These are phyloP conservation scores for Drosophila formosana DNA, from an alignment of 2,888 invertebrate genomes.

Conservation along the genomic window DNA sequence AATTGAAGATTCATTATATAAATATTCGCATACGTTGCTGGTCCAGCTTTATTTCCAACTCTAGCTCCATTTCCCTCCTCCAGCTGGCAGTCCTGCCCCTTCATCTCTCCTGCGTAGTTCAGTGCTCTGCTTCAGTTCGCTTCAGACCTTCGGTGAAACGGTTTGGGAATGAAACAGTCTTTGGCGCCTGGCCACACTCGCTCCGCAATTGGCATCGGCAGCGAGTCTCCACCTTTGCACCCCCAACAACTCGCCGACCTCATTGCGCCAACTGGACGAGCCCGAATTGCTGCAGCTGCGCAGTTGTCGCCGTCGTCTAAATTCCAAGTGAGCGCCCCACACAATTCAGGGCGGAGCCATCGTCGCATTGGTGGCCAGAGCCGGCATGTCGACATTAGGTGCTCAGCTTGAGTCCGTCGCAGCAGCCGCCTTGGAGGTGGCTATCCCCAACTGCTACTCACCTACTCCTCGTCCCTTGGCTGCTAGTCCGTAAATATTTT, in stretches of 20 bases:
- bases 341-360: constrained; percentile 71
- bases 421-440: constrained; percentile 21
- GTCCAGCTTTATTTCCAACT: background rate
- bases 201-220: constrained; percentile 41
- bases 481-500: constrained; percentile 66
- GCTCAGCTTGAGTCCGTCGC: constrained; percentile 40
- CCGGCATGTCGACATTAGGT: constrained; percentile 55
- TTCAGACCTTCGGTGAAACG: constrained; percentile 44
- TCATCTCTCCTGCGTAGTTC: constrained; percentile 8
- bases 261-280: constrained; percentile 70
- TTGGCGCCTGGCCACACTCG: constrained; percentile 35
- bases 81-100: background rate
- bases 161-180: constrained; percentile 68
- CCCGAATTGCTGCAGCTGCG: constrained; percentile 68
- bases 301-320: constrained; percentile 61
- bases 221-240: constrained; percentile 25
- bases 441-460: constrained; percentile 2
- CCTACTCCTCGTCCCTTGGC: background rate
- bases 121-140: constrained; percentile 9
- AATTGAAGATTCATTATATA: constrained; percentile 15
- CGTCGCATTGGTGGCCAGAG: constrained; percentile 65
- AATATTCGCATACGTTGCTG: constrained; percentile 3
- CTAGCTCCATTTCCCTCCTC: no score
- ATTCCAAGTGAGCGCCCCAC: constrained; percentile 65
- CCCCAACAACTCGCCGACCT: constrained; percentile 33